These are phyloP conservation scores for Atta cephalotes DNA, from an alignment of 1,140 invertebrate genomes.

Conservation along the genomic window DNA sequence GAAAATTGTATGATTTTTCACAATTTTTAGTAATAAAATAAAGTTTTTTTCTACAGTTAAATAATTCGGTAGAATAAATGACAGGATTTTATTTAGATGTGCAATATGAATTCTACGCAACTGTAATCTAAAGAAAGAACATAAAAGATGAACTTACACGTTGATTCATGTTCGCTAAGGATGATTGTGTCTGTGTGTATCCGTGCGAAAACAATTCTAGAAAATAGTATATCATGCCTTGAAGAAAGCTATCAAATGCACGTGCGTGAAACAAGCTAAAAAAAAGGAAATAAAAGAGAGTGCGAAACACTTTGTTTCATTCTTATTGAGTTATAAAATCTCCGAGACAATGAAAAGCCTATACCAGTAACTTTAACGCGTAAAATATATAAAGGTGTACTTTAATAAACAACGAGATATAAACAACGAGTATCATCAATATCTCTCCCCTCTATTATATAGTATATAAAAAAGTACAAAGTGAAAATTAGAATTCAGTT, in stretches of 20 bases:
- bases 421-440: not conserved
- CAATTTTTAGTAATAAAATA: not conserved
- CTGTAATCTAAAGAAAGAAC: not conserved
- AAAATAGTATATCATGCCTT: conserved; percentile 39
- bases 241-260: conserved; percentile 41
- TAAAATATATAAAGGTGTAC: conserved; percentile 6
- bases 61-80: not conserved
- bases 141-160: conserved; percentile 9
- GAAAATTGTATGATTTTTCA: not conserved
- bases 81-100: not conserved
- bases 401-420: conserved; percentile 34
- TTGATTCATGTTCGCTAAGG: conserved; percentile 26
- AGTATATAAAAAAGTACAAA: not conserved
- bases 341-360: not conserved
- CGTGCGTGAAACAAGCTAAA: not conserved
- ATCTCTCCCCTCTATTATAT: not conserved
- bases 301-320: conserved; percentile 51
- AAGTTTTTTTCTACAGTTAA: conserved; percentile 4
- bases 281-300: conserved; percentile 46
- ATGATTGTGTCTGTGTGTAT: not conserved
- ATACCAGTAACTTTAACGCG: not conserved
- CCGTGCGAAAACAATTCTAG: conserved; percentile 25
- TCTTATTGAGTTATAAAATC: conserved; percentile 25
- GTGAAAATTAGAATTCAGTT: not conserved
- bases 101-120: not conserved